Evolutionary conservation across 2,888 invertebrate genomes (phyloP).

Genomic region (Chydorus sphaericus): DNA sequence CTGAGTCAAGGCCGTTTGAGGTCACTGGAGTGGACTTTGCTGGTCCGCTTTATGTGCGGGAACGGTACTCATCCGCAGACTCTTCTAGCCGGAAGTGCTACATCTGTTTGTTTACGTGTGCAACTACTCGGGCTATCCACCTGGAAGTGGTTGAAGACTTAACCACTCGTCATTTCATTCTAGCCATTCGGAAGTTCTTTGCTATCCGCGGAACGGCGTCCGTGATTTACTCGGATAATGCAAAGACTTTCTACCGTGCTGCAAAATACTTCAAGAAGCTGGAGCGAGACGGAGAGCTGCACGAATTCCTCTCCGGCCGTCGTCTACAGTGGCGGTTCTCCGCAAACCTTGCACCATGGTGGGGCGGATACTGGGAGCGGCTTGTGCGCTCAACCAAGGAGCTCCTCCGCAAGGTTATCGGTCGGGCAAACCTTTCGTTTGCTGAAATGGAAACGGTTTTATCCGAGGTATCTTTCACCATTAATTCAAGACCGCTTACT

Average conservation of each 20-base stretch:
- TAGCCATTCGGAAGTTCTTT: slow-evolving; percentile 1
- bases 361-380: slow-evolving; percentile 11
- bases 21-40: neutral
- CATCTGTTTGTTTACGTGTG: slow-evolving; percentile 9
- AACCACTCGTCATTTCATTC: neutral
- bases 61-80: too few species aligned
- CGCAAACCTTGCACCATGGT: slow-evolving; percentile 11
- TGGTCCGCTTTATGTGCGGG: neutral
- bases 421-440: neutral
- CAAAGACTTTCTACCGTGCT: slow-evolving; percentile 1
- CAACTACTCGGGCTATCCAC: slow-evolving; percentile 6
- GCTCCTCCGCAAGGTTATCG: slow-evolving; percentile 11
- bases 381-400: slow-evolving; percentile 10
- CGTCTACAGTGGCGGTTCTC: slow-evolving; percentile 10
- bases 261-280: neutral
- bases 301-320: neutral
- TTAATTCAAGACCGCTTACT: slow-evolving; percentile 12
- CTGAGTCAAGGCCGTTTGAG: neutral
- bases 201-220: neutral
- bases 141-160: slow-evolving; percentile 8
- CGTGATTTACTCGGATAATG: slow-evolving; percentile 10
- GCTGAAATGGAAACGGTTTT: slow-evolving; percentile 11
- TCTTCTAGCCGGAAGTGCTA: neutral
- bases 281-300: neutral
- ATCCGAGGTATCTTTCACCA: slow-evolving; percentile 4